Evolutionary conservation across 2,113 vertebrate genomes (phyloP), one percentile per base, ranked within the genome.

Genomic region (Xenus cinereus): DNA sequence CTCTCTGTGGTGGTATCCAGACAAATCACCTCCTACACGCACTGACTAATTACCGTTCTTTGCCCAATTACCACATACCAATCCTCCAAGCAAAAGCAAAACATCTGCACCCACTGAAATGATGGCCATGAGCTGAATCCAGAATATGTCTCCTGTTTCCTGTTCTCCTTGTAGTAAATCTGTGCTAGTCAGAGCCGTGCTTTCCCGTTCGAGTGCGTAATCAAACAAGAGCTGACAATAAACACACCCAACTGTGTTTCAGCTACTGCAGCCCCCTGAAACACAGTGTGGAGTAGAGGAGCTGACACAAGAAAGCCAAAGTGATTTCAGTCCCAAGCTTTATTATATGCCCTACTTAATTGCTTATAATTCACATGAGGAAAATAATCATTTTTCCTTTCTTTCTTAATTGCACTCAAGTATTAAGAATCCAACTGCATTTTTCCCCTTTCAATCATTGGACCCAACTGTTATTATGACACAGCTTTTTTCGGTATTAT

Each of bases 371-470:
- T 89, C 80, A 74, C 46, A 28, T 1, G 11, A 67, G 53, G 66
- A 92, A 97, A 92, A 74, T 87, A 91, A n/a, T 95, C 4, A 91
- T 97, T 96, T 91, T 23, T 94, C 77, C 51, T 95, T 97, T 96
- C 50, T 95, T 76, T 74, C 63, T 83, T 80, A 83, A 90, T 89
- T 94, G 77, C 54, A 80, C 67, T 94, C 54, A 63, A 94, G 46
- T 69, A 21, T 84, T 73, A 89, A 76, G 71, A 85, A 87, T 71
- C 39, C 45, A 79, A 76, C 19, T 28, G 48, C 60, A 72, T 96
- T 96, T 22, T 4, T 43, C 41, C 48, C 32, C 13, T 93, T 94
- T 93, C 91, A 90, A 14, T 91, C 77, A 77, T 50, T 8, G 2
- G 64, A 23, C 59, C 32, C 50, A 69, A 85, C 28, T 86, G 74